A percentile compares a stretch with the other conserved stretches of the same genome.
These are phyloP conservation scores for Motacilla tschutschensis DNA, from an alignment of 2,113 vertebrate genomes.

Conservation along the genomic window DNA sequence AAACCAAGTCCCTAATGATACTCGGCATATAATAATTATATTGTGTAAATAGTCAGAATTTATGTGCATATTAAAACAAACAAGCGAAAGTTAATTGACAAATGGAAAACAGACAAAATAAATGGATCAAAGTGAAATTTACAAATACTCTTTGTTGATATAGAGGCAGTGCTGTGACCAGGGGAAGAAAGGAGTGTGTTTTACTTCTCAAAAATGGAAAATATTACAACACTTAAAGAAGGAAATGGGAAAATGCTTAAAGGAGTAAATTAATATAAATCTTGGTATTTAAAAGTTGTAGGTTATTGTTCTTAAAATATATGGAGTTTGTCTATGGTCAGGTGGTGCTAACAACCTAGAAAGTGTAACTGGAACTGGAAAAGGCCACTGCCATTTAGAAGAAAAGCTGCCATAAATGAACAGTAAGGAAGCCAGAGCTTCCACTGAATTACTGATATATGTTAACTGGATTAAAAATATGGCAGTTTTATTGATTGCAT, in stretches of 20 bases:
- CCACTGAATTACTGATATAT: not conserved
- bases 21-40: not conserved
- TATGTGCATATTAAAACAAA: not conserved
- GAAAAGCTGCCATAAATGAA: not conserved
- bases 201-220: not conserved
- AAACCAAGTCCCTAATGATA: not conserved
- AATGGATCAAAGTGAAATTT: not conserved
- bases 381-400: not conserved
- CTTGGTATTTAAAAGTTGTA: not conserved
- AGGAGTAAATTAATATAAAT: not conserved
- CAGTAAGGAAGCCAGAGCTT: not conserved
- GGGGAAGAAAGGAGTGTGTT: not conserved
- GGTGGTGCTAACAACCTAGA: not conserved
- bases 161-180: not conserved
- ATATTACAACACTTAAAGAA: not conserved
- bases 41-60: not conserved
- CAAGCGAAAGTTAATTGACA: not conserved
- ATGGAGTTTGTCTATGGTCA: not conserved
- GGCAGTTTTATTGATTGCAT: not conserved
- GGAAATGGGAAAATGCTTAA: not conserved
- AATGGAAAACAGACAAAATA: not conserved
- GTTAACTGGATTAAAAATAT: not conserved
- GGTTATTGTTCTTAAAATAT: not conserved
- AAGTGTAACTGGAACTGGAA: not conserved
- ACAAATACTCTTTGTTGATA: not conserved